Evolutionary conservation across 2,888 invertebrate genomes (phyloP).

Genomic region (Stegana nigrithorax): DNA sequence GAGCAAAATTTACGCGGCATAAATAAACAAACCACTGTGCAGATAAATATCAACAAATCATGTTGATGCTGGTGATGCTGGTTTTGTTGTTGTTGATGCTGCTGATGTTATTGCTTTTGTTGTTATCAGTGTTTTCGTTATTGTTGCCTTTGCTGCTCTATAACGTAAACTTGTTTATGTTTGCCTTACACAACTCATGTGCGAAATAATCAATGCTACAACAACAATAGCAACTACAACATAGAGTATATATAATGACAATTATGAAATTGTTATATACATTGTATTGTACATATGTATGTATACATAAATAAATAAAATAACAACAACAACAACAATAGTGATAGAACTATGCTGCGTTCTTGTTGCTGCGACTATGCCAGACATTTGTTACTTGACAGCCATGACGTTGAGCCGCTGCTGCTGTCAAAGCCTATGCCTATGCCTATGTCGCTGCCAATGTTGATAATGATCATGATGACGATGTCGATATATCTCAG

Average conservation of each 20-base stretch:
- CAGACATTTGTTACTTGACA: no score
- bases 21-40: conserved; percentile 1
- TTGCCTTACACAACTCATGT: not conserved
- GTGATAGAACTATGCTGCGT: conserved; percentile 31
- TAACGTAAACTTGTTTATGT: no score
- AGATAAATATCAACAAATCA: no score
- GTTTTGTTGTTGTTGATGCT: not conserved
- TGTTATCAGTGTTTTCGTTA: no score
- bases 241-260: not conserved
- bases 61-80: not conserved
- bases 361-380: not conserved
- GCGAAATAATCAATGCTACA: not conserved
- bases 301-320: not conserved
- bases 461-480: conserved; percentile 12
- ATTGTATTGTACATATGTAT: conserved; percentile 14
- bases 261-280: conserved; percentile 23
- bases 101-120: no score
- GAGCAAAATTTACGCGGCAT: not conserved
- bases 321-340: conserved; percentile 29
- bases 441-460: conserved; percentile 19
- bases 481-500: conserved; percentile 26
- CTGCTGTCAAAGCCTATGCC: conserved; percentile 17
- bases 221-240: not conserved
- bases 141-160: no score
- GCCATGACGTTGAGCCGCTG: not conserved